These are phyloP conservation scores for Timandra comae DNA, from an alignment of 2,888 invertebrate genomes.

Conservation along the genomic window DNA sequence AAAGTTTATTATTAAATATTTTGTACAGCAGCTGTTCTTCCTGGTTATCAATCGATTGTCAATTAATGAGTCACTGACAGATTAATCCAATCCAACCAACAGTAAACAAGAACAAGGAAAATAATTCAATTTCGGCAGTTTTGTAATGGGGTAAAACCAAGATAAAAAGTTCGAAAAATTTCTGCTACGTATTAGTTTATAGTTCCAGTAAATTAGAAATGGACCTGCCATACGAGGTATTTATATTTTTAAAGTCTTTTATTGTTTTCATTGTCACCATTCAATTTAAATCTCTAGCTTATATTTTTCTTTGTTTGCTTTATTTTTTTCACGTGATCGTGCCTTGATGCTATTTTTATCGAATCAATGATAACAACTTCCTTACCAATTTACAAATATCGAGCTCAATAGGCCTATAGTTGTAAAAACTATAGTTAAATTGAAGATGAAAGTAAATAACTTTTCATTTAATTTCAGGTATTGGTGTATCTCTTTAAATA, in stretches of 20 bases:
- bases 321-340: slow-evolving; percentile 62
- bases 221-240: slow-evolving; percentile 64
- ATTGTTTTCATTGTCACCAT: too few relatives aligned
- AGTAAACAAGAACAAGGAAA: too few relatives aligned
- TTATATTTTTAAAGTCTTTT: slow-evolving; percentile 10
- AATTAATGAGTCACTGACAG: too few relatives aligned
- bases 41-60: too few relatives aligned
- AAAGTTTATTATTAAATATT: too few relatives aligned
- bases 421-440: too few relatives aligned
- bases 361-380: slow-evolving; percentile 6
- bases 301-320: slow-evolving; percentile 44
- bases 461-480: slow-evolving; percentile 63
- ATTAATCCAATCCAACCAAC: too few relatives aligned
- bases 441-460: too few relatives aligned
- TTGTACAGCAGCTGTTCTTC: too few relatives aligned
- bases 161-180: background rate
- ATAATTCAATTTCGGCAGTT: slow-evolving; percentile 16
- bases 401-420: too few relatives aligned
- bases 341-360: slow-evolving; percentile 12
- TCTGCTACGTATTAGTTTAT: too few relatives aligned
- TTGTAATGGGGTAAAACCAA: slow-evolving; percentile 28
- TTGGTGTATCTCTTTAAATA: slow-evolving; percentile 80
- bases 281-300: slow-evolving; percentile 11
- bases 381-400: too few relatives aligned
- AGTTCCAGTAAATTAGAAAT: slow-evolving; percentile 24